Evolutionary conservation across 2,797 vertebrate genomes (phyloP).

Genomic region (Yasuhikotakia modesta): DNA sequence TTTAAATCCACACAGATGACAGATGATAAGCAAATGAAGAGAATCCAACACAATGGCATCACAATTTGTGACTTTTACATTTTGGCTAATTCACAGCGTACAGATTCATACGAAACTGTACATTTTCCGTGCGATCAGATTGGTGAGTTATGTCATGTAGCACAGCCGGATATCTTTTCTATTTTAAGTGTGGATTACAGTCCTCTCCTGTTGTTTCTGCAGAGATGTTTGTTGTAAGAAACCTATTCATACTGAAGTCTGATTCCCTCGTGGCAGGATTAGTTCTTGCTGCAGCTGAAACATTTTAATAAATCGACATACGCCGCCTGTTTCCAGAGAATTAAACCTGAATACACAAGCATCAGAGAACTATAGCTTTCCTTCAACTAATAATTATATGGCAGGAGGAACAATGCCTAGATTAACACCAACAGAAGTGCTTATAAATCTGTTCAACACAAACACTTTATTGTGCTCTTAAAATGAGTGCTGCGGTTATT

Average conservation of each 20-base stretch:
- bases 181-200: conserved; percentile 1
- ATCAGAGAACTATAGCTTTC: not conserved
- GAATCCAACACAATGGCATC: no score
- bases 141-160: no score
- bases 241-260: not conserved
- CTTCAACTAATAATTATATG: not conserved
- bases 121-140: no score
- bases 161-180: conserved; percentile 24
- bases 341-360: not conserved
- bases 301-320: not conserved
- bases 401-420: not conserved
- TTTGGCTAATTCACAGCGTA: no score
- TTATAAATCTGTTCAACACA: not conserved
- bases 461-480: not conserved
- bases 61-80: no score
- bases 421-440: not conserved
- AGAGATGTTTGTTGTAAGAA: not conserved
- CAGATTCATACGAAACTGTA: no score
- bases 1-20: no score
- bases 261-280: not conserved
- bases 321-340: not conserved
- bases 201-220: not conserved
- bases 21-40: no score
- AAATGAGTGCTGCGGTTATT: not conserved
- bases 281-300: not conserved